A percentile compares a stretch with the other conserved stretches of the same genome.
phyloP scores from a whole-genome alignment of 37 sponge, comb jelly and placozoan genomes.

The Eunapius fragilis region DNA sequence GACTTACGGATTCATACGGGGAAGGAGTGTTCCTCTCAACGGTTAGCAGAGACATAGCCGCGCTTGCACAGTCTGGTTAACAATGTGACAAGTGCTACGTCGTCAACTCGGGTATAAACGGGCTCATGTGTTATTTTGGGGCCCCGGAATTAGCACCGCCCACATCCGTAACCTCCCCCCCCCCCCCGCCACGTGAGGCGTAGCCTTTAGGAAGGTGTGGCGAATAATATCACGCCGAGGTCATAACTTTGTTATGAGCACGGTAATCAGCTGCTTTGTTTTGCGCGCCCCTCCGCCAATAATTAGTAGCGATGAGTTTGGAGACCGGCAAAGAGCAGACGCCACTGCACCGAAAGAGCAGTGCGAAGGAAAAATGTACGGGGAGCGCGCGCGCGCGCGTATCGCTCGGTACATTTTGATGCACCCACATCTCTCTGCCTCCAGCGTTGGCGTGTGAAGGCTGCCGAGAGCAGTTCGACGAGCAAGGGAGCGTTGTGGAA shows the following conservation, averaged over 20 bases:
- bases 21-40: conserved; percentile 81
- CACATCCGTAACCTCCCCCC: conserved; percentile 1
- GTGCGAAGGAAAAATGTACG: neutral
- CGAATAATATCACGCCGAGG: too few species aligned
- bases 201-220: neutral
- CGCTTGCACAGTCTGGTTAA: neutral
- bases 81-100: neutral
- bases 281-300: neutral
- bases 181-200: neutral
- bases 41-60: conserved; percentile 74
- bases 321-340: neutral
- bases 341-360: neutral
- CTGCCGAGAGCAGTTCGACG: conserved; percentile 23
- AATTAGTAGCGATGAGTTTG: neutral
- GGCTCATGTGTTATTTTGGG: neutral
- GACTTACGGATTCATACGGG: conserved; percentile 73
- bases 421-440: neutral
- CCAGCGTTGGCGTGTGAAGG: conserved; percentile 18
- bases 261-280: neutral
- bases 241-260: neutral
- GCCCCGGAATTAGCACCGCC: neutral
- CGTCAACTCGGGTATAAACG: neutral
- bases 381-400: too few species aligned
- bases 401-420: neutral
- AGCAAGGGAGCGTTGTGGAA: conserved; percentile 40